Conservation (phyloP, 2,888 invertebrate genomes). For the Heliconius ethilla region DNA sequence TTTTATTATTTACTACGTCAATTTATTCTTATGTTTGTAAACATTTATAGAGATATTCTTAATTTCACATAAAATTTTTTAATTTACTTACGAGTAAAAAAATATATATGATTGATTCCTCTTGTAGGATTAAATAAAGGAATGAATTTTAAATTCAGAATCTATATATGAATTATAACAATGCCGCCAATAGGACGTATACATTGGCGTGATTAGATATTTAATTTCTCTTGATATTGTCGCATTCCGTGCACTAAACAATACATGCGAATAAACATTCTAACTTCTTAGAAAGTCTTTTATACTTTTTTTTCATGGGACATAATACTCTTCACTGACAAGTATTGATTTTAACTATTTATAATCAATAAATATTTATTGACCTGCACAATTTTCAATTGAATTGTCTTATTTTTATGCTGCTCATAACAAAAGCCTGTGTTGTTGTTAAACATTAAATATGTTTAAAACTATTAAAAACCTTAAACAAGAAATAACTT, state of each 20-base stretch:
- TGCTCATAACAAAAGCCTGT: not conserved
- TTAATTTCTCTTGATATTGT: constrained; percentile 35
- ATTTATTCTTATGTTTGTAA: not conserved
- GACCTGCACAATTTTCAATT: not conserved
- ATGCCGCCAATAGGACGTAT: not conserved
- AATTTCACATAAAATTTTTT: not conserved
- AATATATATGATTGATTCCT: not conserved
- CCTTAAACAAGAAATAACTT: not conserved
- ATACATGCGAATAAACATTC: constrained; percentile 36
- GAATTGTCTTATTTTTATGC: not conserved
- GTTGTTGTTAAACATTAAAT: not conserved
- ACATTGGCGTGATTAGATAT: constrained; percentile 34
- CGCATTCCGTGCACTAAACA: constrained; percentile 32
- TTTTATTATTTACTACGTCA: too few relatives aligned
- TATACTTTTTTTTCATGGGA: constrained; percentile 6
- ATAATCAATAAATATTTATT: too few relatives aligned
- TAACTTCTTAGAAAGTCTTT: constrained; percentile 33
- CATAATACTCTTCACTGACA: not conserved
- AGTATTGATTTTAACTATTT: not conserved
- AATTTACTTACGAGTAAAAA: not conserved
- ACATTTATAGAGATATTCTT: not conserved
- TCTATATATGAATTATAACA: not conserved
- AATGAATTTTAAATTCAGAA: not conserved
- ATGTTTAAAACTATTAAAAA: not conserved
- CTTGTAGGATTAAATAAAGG: not conserved